Conservation (phyloP, 1,140 invertebrate species). For the Argopecten irradians region DNA sequence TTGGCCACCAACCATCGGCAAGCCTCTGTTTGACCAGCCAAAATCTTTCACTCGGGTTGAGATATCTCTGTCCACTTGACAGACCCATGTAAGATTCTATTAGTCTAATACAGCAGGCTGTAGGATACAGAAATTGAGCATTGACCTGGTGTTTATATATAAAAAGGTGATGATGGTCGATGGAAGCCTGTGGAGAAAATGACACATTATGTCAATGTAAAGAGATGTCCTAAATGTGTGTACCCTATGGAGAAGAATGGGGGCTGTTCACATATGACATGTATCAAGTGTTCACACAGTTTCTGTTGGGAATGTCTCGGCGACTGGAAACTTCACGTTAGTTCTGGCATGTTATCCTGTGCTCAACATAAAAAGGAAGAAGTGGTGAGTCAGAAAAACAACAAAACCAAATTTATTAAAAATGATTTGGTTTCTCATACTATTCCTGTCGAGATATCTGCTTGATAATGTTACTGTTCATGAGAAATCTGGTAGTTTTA, state of each 20-base stretch:
- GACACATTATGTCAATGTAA: not conserved
- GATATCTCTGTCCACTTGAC: too few species aligned
- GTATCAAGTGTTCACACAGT: conserved; percentile 11
- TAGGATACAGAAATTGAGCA: too few species aligned
- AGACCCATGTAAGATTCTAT: too few species aligned
- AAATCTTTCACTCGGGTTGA: too few species aligned
- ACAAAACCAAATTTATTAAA: too few species aligned
- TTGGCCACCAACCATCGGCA: too few species aligned
- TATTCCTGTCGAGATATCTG: too few species aligned
- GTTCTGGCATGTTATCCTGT: not conserved
- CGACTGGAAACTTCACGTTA: not conserved
- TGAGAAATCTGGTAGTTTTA: too few species aligned
- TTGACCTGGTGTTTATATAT: not conserved
- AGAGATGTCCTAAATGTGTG: conserved; percentile 18
- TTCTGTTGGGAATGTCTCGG: conserved; percentile 31
- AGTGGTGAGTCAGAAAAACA: not conserved
- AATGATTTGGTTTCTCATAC: too few species aligned
- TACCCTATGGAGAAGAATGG: conserved; percentile 33
- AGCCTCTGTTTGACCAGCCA: too few species aligned
- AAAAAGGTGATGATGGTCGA: not conserved
- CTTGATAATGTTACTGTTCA: too few species aligned
- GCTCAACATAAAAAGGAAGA: not conserved
- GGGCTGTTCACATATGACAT: conserved; percentile 5
- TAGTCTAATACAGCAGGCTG: too few species aligned
- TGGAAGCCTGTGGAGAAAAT: not conserved